Percentiles rank a stretch among this genome's conserved stretches.
Conservation (phyloP, 2,797 vertebrate species). For the Sylvia borin region DNA sequence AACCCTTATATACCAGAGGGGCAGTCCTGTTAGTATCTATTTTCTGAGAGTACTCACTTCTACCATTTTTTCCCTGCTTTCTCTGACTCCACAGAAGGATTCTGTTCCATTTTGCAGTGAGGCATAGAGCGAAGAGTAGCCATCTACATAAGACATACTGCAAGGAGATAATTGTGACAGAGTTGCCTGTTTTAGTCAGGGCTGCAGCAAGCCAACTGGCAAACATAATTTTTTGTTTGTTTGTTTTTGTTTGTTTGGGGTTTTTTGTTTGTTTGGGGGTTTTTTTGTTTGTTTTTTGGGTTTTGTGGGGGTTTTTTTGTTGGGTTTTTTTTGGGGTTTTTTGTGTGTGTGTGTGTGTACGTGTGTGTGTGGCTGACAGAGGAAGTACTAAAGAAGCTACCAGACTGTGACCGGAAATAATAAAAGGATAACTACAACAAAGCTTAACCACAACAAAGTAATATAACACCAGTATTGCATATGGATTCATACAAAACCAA, state of each 20-base stretch:
- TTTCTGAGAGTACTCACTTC: background rate
- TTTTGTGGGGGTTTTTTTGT: too few relatives aligned
- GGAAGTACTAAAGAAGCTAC: background rate
- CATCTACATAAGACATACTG: background rate
- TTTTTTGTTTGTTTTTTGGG: too few relatives aligned
- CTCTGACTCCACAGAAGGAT: background rate
- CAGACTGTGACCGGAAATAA: background rate
- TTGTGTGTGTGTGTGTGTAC: too few relatives aligned
- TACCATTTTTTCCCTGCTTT: background rate
- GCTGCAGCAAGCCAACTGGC: background rate
- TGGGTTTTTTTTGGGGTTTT: too few relatives aligned
- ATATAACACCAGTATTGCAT: background rate
- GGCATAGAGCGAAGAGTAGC: background rate
- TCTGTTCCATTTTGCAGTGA: background rate
- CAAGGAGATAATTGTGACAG: background rate
- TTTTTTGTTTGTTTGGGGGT: too few relatives aligned
- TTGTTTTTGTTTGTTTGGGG: background rate
- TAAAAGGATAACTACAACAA: background rate
- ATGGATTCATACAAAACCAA: background rate
- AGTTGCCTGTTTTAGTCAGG: background rate
- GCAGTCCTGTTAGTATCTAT: background rate
- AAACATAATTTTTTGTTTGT: background rate
- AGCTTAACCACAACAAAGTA: background rate
- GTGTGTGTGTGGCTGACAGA: background rate
- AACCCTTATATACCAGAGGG: background rate